These are phyloP conservation scores for Eulacestoma nigropectus DNA, from an alignment of 2,113 vertebrate genomes.

Conservation along the genomic window DNA sequence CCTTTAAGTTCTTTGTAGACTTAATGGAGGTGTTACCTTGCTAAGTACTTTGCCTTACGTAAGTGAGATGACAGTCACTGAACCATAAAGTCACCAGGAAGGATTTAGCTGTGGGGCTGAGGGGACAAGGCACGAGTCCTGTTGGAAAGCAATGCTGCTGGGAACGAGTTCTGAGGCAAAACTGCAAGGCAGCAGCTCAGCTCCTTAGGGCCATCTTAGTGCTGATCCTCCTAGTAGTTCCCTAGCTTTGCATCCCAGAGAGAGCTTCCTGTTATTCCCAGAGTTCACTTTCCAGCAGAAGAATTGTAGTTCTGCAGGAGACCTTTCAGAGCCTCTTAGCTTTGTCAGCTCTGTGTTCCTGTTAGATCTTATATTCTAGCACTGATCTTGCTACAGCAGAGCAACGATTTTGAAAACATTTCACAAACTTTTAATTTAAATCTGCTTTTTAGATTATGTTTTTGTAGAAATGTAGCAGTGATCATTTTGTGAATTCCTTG, in stretches of 20 bases:
- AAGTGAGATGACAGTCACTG: not conserved
- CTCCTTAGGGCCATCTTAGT: not conserved
- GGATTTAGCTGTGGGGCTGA: not conserved
- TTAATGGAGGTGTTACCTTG: not conserved
- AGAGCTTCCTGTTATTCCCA: not conserved
- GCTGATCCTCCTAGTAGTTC: not conserved
- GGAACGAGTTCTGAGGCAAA: not conserved
- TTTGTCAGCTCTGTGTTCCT: not conserved
- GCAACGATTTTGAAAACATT: not conserved
- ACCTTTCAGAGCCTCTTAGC: not conserved
- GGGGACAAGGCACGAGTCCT: not conserved
- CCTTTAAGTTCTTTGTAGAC: not conserved
- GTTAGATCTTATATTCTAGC: not conserved
- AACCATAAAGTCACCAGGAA: not conserved
- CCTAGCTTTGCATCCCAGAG: not conserved
- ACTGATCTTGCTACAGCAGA: not conserved
- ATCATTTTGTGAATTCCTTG: not conserved
- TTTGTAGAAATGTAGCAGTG: not conserved
- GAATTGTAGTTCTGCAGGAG: not conserved
- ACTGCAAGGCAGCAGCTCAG: not conserved
- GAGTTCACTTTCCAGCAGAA: not conserved
- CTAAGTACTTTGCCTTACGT: not conserved
- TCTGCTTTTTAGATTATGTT: not conserved
- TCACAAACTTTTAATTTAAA: not conserved
- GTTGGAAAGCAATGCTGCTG: not conserved